Evolutionary conservation across 2,797 vertebrate species (phyloP).

Genomic region (Aselliscus stoliczkanus): DNA sequence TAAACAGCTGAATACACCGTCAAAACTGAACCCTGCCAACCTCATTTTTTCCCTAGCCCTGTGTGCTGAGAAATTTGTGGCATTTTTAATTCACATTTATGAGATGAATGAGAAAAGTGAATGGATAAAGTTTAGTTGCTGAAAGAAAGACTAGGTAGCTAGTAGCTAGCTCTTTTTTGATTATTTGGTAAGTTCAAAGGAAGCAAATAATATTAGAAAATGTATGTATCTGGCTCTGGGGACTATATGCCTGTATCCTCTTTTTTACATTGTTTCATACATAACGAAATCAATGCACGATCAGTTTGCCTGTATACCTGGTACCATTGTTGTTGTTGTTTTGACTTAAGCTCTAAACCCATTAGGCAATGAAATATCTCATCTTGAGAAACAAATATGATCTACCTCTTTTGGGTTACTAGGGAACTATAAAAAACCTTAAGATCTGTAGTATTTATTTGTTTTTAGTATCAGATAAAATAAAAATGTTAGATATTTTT

Average conservation of each 20-base stretch:
- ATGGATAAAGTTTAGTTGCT: conserved; percentile 54
- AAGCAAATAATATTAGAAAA: conserved; percentile 27
- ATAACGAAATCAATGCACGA: not conserved
- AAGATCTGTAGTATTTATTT: conserved; percentile 50
- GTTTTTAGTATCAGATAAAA: conserved; percentile 52
- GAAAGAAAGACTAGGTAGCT: conserved; percentile 35
- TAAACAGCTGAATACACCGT: conserved; percentile 30
- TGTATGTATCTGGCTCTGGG: too few relatives aligned
- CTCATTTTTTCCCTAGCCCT: conserved; percentile 50
- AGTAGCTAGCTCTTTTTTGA: not conserved
- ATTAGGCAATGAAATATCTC: conserved; percentile 58
- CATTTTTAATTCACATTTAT: conserved; percentile 39
- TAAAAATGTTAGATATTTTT: conserved; percentile 35
- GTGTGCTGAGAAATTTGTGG: conserved; percentile 49
- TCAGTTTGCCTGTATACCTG: conserved; percentile 1
- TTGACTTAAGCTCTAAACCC: conserved; percentile 43
- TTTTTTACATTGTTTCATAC: conserved; percentile 5
- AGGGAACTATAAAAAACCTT: conserved; percentile 4
- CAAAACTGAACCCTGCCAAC: conserved; percentile 12
- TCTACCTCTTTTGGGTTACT: not conserved
- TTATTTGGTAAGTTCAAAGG: conserved; percentile 39
- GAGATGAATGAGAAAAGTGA: conserved; percentile 60
- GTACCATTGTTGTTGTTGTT: conserved; percentile 17
- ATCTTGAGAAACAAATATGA: conserved; percentile 64
- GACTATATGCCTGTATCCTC: not conserved